These are phyloP conservation scores for Drosophila burlai DNA, from an alignment of 1,140 invertebrate species.

Conservation along the genomic window DNA sequence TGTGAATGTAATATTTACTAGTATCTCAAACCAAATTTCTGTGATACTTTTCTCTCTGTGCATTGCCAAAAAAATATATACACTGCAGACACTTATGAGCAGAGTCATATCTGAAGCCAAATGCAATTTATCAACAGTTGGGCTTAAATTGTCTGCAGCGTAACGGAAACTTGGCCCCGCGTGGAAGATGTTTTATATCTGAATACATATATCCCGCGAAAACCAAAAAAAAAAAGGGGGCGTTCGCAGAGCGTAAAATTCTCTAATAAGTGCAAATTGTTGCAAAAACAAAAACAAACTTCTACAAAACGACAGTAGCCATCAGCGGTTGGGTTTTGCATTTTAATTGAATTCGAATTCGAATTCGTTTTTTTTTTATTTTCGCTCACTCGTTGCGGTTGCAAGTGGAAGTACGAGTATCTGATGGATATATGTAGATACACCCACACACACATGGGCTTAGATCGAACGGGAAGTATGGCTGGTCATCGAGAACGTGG, in stretches of 20 bases:
- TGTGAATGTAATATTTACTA: neutral
- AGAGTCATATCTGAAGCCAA: constrained; percentile 68
- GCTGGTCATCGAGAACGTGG: constrained; percentile 38
- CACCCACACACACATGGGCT: constrained; percentile 13
- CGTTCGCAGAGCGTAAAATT: constrained; percentile 60
- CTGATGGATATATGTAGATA: constrained; percentile 39
- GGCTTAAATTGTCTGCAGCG: constrained; percentile 81
- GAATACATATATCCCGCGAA: neutral
- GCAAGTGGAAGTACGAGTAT: constrained; percentile 48
- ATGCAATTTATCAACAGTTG: constrained; percentile 82
- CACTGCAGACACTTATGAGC: constrained; percentile 18
- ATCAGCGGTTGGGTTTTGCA: constrained; percentile 48
- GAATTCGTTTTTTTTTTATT: constrained; percentile 2
- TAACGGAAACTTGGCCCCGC: constrained; percentile 69
- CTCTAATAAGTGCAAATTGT: constrained; percentile 78
- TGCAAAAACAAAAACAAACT: constrained; percentile 21
- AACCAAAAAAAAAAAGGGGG: neutral
- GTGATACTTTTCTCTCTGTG: neutral
- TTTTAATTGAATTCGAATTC: constrained; percentile 52
- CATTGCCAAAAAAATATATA: constrained; percentile 21
- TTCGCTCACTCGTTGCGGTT: constrained; percentile 25
- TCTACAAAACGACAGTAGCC: constrained; percentile 6
- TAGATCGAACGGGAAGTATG: constrained; percentile 56
- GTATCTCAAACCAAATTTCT: no score
- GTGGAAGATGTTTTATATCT: constrained; percentile 47